A percentile compares a stretch with the other conserved stretches of the same genome.
Evolutionary conservation across 2,797 vertebrate genomes (phyloP).

Genomic region (Coranthus polyacanthus): DNA sequence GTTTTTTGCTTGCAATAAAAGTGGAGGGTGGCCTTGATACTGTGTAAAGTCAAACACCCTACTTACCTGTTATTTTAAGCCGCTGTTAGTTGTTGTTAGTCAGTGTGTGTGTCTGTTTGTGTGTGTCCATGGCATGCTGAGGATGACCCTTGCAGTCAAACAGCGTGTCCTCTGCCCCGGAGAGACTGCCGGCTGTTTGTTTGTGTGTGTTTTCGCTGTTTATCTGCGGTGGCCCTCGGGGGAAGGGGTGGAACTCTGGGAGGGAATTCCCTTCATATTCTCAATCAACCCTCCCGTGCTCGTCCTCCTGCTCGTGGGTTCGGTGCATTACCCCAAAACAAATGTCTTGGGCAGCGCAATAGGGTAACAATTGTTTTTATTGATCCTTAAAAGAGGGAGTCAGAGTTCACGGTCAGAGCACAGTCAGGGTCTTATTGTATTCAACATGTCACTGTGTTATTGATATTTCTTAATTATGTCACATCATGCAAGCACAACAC

Average conservation of each 20-base stretch:
- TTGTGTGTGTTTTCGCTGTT: constrained; percentile 64
- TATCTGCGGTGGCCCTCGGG: constrained; percentile 43
- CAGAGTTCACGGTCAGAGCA: constrained; percentile 18
- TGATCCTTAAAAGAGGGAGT: constrained; percentile 27
- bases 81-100: constrained; percentile 22
- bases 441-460: not conserved
- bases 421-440: constrained; percentile 9
- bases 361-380: constrained; percentile 15
- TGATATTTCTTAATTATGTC: constrained; percentile 9
- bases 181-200: constrained; percentile 41
- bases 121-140: constrained; percentile 22
- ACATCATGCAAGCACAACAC: constrained; percentile 5
- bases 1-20: constrained; percentile 3
- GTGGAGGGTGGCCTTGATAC: constrained; percentile 4
- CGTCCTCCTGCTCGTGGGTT: constrained; percentile 15
- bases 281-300: constrained; percentile 37
- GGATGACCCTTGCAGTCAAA: constrained; percentile 27
- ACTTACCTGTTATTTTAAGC: constrained; percentile 55
- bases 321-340: constrained; percentile 10
- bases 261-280: constrained; percentile 65
- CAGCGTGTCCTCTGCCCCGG: constrained; percentile 15
- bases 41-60: constrained; percentile 48
- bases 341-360: constrained; percentile 4
- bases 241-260: constrained; percentile 50
- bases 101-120: constrained; percentile 12